A percentile compares a stretch with the other conserved stretches of the same genome.
Conservation (phyloP, 2,888 invertebrate genomes). For the Trachelus tabidus region DNA sequence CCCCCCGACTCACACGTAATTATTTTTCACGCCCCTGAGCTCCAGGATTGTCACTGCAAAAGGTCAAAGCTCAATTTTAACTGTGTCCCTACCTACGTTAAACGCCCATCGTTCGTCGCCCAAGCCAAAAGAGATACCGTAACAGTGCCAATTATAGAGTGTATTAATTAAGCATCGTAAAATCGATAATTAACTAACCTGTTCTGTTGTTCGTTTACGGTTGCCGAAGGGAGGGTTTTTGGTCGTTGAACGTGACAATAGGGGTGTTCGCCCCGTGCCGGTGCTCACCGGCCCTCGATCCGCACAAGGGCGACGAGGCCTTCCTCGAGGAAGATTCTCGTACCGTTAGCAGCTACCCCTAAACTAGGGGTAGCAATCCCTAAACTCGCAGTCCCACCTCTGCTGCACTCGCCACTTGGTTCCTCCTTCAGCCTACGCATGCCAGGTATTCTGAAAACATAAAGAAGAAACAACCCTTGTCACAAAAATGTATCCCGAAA, state of each 20-base stretch:
- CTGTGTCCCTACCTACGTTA: not conserved
- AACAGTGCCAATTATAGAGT: too few species aligned
- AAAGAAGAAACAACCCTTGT: not conserved
- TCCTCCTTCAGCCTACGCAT: slow-evolving; percentile 53
- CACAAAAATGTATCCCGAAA: not conserved
- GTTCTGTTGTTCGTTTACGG: slow-evolving; percentile 64
- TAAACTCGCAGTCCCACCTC: slow-evolving; percentile 32
- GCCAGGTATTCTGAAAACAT: slow-evolving; percentile 48
- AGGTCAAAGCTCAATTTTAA: not conserved
- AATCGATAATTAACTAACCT: slow-evolving; percentile 43
- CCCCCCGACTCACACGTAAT: not conserved
- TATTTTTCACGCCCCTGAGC: not conserved
- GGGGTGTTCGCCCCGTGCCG: slow-evolving; percentile 61
- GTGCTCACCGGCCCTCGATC: slow-evolving; percentile 61
- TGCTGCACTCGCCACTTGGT: slow-evolving; percentile 34
- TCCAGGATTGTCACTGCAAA: not conserved
- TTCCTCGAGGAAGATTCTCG: slow-evolving; percentile 34
- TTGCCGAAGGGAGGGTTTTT: slow-evolving; percentile 59
- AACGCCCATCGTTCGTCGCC: not conserved
- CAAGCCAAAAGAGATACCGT: too few species aligned
- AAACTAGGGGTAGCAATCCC: slow-evolving; percentile 20
- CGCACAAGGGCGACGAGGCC: slow-evolving; percentile 48
- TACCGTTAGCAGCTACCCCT: slow-evolving; percentile 26
- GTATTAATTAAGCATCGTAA: not conserved
- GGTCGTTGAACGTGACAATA: slow-evolving; percentile 57